A percentile compares a stretch with the other conserved stretches of the same genome.
phyloP scores from a whole-genome alignment of 2,113 vertebrate genomes.

The Oncorhynchus clarkii region DNA sequence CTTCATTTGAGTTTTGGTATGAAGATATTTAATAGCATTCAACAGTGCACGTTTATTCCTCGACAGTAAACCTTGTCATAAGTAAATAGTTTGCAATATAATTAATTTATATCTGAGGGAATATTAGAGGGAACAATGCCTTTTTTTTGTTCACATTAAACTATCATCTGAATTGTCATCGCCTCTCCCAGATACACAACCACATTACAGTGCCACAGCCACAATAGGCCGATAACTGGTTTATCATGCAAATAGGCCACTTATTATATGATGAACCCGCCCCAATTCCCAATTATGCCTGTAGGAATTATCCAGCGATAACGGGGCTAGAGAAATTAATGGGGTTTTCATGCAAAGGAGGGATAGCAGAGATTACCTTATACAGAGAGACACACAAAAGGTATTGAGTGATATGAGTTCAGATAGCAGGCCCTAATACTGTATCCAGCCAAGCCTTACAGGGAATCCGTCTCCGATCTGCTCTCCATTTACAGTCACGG shows the following conservation, averaged over 20 bases:
- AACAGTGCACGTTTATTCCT: not conserved
- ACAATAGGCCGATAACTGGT: conserved; percentile 10
- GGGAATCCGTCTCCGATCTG: conserved; percentile 7
- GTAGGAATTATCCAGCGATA: conserved; percentile 1
- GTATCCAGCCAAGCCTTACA: not conserved
- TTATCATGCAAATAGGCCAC: conserved; percentile 11
- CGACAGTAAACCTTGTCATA: not conserved
- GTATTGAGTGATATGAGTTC: conserved; percentile 7
- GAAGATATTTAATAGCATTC: conserved; percentile 5
- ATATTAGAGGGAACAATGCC: not conserved
- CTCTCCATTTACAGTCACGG: not conserved
- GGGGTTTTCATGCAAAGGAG: conserved; percentile 15
- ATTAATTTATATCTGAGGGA: not conserved
- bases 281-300: not conserved
- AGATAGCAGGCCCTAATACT: not conserved
- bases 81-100: not conserved
- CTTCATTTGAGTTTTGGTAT: not conserved
- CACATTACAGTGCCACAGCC: not conserved
- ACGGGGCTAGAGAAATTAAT: conserved; percentile 3
- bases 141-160: not conserved
- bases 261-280: conserved; percentile 1
- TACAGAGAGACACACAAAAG: conserved; percentile 3
- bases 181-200: not conserved
- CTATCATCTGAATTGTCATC: not conserved
- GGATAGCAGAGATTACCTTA: conserved; percentile 3